Evolutionary conservation across 2,797 vertebrate species (phyloP).

Genomic region (Ptychobarbus kaznakovi): DNA sequence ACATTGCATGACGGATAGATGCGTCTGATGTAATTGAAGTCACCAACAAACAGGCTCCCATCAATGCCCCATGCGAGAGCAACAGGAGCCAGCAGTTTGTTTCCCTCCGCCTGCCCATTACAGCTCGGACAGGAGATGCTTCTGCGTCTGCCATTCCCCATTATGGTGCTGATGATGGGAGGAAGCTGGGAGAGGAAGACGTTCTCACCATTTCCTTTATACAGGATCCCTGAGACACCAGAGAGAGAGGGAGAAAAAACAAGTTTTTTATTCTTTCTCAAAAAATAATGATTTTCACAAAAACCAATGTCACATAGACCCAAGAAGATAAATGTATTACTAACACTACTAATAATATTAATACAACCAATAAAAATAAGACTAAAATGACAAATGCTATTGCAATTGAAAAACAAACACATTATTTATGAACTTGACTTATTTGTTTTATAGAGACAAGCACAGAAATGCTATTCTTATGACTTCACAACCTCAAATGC

Average conservation of each 20-base stretch:
- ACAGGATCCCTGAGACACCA: slow-evolving; percentile 86
- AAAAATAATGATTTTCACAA: neutral
- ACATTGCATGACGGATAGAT: slow-evolving; percentile 97
- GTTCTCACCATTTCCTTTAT: slow-evolving; percentile 97
- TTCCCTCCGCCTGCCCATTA: slow-evolving; percentile 95
- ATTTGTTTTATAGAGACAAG: neutral
- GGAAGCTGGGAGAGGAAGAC: slow-evolving; percentile 97
- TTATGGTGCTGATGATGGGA: slow-evolving; percentile 93
- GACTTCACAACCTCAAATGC: slow-evolving; percentile 26
- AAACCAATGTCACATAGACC: neutral
- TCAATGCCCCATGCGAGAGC: slow-evolving; percentile 94
- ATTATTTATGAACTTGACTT: neutral
- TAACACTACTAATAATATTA: neutral
- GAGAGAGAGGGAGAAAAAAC: neutral
- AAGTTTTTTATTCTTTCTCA: neutral
- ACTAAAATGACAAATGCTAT: neutral
- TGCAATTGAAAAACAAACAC: neutral
- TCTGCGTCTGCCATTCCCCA: slow-evolving; percentile 95
- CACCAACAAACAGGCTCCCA: slow-evolving; percentile 95
- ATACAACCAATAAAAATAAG: neutral
- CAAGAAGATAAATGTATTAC: neutral
- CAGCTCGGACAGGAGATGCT: slow-evolving; percentile 99
- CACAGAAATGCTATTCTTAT: neutral
- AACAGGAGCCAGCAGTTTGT: slow-evolving; percentile 95
- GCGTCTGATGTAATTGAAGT: slow-evolving; percentile 97